Evolutionary conservation across 2,888 invertebrate genomes (phyloP), one percentile per base, ranked within the genome.

Genomic region (Oscheius sp.): DNA sequence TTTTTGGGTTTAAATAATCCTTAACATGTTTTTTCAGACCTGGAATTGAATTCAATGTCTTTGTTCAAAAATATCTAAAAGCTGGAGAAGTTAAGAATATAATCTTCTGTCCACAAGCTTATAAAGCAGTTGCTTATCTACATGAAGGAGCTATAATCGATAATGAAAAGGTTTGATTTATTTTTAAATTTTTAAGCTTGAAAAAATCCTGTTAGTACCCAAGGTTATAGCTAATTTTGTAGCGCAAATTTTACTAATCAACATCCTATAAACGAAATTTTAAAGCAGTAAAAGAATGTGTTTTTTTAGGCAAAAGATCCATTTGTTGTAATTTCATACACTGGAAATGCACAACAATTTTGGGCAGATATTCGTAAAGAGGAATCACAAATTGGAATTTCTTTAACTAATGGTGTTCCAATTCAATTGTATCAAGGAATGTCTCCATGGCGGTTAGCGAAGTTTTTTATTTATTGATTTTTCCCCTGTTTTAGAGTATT

Each of bases 311-410:
- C 69, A n/a, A 27, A 46, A 64, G 73, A 59, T 0, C 12, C 21
- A 3, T 46, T 63, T 25, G 72, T 76, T n/a, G 73, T 83, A 9
- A 69, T 78, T 29, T 75, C 78, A 25, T 81, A 79, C 71, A 66
- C 73, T 1, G 76, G 79, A 25, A 74, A 78, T 43, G 72, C 82
- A 9, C 77, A 75, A n/a, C 76, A 81, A 55, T 82, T 83, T 61
- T 82, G 79, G 80, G 83, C 82, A 0, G 83, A 82, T 49, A 70
- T 83, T 35, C 66, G 83, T 18, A 78, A 78, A 72, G 76, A 76
- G 23, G 83, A 83, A 59, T 74, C 73, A 0, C 77, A 74, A 35
- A 56, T 83, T 13, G 83, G 83, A 27, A 82, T 83, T 41, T 71
- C 77, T 18, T 63, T 83, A 35, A 16, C 73, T n/a, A 68, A 82